Evolutionary conservation across 2,113 vertebrate species (phyloP).

Genomic region (Coryphaenoides rupestris): DNA sequence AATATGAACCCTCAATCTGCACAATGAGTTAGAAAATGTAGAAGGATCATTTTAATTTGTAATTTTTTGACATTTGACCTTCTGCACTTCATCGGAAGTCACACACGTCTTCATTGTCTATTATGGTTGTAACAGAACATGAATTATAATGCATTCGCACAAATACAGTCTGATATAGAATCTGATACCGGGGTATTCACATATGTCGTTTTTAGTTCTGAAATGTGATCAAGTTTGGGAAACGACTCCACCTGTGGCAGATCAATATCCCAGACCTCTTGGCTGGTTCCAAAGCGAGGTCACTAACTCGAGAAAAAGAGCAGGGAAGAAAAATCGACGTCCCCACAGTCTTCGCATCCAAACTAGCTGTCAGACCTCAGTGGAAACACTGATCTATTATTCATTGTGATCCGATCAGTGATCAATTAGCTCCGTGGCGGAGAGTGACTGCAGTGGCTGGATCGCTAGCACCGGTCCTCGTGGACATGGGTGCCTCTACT

Average conservation of each 20-base stretch:
- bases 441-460: slow-evolving; percentile 4
- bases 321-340: slow-evolving; percentile 18
- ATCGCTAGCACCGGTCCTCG: background rate
- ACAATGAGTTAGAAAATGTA: too few relatives aligned
- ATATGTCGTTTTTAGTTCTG: slow-evolving; percentile 5
- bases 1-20: too few relatives aligned
- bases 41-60: too few relatives aligned
- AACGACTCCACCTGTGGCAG: slow-evolving; percentile 23
- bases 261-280: slow-evolving; percentile 35
- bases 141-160: too few relatives aligned
- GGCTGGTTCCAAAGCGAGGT: slow-evolving; percentile 34
- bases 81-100: too few relatives aligned
- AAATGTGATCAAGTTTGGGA: slow-evolving; percentile 39
- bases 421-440: slow-evolving; percentile 42
- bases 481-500: slow-evolving; percentile 5
- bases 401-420: slow-evolving; percentile 43
- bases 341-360: slow-evolving; percentile 24
- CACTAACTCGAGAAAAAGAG: slow-evolving; percentile 34
- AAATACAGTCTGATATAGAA: too few relatives aligned
- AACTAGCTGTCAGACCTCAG: slow-evolving; percentile 20
- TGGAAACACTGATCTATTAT: slow-evolving; percentile 57
- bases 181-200: too few relatives aligned
- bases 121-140: too few relatives aligned
- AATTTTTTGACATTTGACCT: too few relatives aligned
- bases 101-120: too few relatives aligned